These are phyloP conservation scores for Hipparchia semele DNA, from an alignment of 2,888 invertebrate genomes.

Conservation along the genomic window DNA sequence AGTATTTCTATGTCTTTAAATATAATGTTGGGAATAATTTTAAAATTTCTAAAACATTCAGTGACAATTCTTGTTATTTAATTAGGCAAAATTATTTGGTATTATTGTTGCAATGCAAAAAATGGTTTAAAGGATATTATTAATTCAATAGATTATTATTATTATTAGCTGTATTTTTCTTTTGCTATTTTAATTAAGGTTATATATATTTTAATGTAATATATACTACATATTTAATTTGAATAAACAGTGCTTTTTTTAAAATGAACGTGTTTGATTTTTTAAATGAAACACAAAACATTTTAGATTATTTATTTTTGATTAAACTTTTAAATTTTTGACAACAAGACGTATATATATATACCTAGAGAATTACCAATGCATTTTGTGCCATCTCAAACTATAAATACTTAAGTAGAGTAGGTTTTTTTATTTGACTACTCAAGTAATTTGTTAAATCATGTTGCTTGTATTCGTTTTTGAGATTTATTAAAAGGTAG, in stretches of 20 bases:
- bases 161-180: conserved; percentile 75
- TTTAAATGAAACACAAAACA: conserved; percentile 26
- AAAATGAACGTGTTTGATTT: conserved; percentile 43
- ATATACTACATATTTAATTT: conserved; percentile 79
- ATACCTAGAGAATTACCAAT: conserved; percentile 52
- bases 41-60: conserved; percentile 60
- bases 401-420: conserved; percentile 26
- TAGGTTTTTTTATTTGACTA: not conserved
- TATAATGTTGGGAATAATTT: conserved; percentile 43
- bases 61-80: conserved; percentile 54
- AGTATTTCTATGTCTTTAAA: conserved; percentile 63
- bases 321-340: conserved; percentile 64
- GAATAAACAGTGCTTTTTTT: conserved; percentile 82
- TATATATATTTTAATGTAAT: conserved; percentile 82
- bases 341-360: conserved; percentile 42
- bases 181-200: conserved; percentile 81
- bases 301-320: conserved; percentile 57
- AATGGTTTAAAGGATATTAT: conserved; percentile 76
- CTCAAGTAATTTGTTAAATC: conserved; percentile 36
- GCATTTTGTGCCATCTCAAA: conserved; percentile 49
- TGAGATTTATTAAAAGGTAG: conserved; percentile 59
- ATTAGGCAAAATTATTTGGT: conserved; percentile 69
- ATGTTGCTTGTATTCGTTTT: conserved; percentile 68
- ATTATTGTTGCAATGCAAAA: conserved; percentile 60
- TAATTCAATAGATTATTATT: conserved; percentile 65